Evolutionary conservation across 2,888 invertebrate genomes (phyloP), one percentile per base, ranked within the genome.

Genomic region (Caenorhabditis sinica): DNA sequence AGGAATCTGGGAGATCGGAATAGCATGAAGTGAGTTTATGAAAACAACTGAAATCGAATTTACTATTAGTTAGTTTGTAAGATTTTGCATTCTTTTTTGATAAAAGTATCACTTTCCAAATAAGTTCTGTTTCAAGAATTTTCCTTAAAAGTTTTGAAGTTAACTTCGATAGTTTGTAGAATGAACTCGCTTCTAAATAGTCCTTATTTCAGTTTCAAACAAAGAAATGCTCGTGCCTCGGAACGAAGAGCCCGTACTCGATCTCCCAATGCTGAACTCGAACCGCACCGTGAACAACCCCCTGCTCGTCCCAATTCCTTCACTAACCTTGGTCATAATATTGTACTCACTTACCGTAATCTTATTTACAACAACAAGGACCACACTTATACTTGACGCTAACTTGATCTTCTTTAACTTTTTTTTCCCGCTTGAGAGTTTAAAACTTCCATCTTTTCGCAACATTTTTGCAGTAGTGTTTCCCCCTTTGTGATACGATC

Each of bases 251-350:
- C 90, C n/a, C 74, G 90, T 23, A 90, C 90, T 11, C 87, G 90
- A 25, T 90, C 91, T 8, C 90, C 91, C 9, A 89, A 87, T 30
- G 86, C 84, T 17, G 84, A 88, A n/a, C 63, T 83, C 11, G 85
- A 83, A 30, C 81, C 75, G 9, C 83, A 83, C 36, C 63, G 61
- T 1, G 68, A 72, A 20, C 82, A 75, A 51, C 82, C 86, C 20
- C 90, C 90, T 5, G 89, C 91, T 30, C 80, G 91, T 8, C 92
- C 92, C 9, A 92, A 92, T 72, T 89, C 89, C 1, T 92, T 92
- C 87, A 91, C 91, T 0, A 92, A 92, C 83, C 89, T 92, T 56
- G 91, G 92, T 0, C 91, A 91, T 73, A 92, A 92, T 73, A 86
- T 92, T 40, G 91, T 90, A 2, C 85, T 89, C n/a, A 89, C 89